Percentiles rank a stretch among this genome's conserved stretches.
phyloP scores from a whole-genome alignment of 2,888 invertebrate genomes.

The Caenorhabditis afra region DNA sequence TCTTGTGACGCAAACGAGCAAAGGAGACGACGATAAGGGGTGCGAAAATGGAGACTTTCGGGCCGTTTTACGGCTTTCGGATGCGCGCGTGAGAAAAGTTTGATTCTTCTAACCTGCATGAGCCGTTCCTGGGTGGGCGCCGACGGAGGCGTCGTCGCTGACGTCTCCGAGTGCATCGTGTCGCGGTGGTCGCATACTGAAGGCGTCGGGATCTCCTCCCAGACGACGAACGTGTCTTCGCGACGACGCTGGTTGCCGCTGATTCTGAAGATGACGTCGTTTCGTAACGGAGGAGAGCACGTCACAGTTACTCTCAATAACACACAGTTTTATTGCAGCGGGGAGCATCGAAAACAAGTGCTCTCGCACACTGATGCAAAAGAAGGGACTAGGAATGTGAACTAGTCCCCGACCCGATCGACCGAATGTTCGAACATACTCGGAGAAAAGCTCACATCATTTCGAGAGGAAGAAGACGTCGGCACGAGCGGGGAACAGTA shows the following conservation, averaged over 20 bases:
- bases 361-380: background rate
- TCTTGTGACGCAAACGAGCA: constrained; percentile 34
- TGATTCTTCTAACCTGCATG: constrained; percentile 59
- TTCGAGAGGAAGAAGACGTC: too few relatives aligned
- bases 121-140: constrained; percentile 67
- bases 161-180: constrained; percentile 50
- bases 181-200: constrained; percentile 64
- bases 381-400: background rate
- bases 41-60: constrained; percentile 24
- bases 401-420: background rate
- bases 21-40: constrained; percentile 4
- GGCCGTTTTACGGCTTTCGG: constrained; percentile 24
- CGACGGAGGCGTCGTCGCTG: constrained; percentile 51
- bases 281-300: background rate
- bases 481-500: too few relatives aligned
- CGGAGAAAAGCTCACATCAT: background rate
- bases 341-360: too few relatives aligned
- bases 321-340: constrained; percentile 13
- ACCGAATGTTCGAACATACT: background rate
- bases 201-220: constrained; percentile 67
- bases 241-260: constrained; percentile 49
- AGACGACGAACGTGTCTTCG: constrained; percentile 59
- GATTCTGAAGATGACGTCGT: constrained; percentile 43
- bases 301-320: constrained; percentile 19
- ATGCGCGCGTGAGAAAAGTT: constrained; percentile 13